Evolutionary conservation across 2,113 vertebrate genomes (phyloP).

Genomic region (Laticauda colubrina): DNA sequence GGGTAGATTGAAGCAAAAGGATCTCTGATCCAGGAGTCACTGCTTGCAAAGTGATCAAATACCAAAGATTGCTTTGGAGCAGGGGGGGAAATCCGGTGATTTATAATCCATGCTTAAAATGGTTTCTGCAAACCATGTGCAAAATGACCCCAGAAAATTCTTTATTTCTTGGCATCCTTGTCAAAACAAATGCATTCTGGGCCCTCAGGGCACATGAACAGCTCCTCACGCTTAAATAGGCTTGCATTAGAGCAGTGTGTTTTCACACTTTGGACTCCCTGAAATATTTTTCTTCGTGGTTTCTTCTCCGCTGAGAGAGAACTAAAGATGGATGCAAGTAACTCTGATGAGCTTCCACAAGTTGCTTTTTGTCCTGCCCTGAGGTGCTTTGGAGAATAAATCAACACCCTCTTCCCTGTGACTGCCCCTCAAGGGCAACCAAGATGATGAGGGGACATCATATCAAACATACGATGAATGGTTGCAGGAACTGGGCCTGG

Average conservation of each 20-base stretch:
- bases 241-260: background rate
- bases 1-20: background rate
- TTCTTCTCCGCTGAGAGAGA: background rate
- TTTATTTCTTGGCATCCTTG: background rate
- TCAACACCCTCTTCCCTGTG: too few relatives aligned
- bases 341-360: background rate
- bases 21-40: fast-evolving
- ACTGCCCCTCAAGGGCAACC: too few relatives aligned
- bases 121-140: background rate
- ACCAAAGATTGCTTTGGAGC: background rate
- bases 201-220: background rate
- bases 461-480: too few relatives aligned
- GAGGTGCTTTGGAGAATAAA: too few relatives aligned
- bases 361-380: too few relatives aligned
- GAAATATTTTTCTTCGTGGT: background rate
- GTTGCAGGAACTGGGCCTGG: too few relatives aligned
- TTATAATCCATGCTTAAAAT: constrained; percentile 21
- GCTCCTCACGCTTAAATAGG: background rate
- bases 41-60: background rate
- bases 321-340: background rate
- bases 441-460: too few relatives aligned
- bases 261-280: background rate
- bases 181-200: background rate
- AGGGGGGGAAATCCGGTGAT: constrained; percentile 13
- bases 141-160: background rate